Base-by-base conservation (phyloP, 2,797 vertebrate genomes). In the Syndactyla subalaris region DNA sequence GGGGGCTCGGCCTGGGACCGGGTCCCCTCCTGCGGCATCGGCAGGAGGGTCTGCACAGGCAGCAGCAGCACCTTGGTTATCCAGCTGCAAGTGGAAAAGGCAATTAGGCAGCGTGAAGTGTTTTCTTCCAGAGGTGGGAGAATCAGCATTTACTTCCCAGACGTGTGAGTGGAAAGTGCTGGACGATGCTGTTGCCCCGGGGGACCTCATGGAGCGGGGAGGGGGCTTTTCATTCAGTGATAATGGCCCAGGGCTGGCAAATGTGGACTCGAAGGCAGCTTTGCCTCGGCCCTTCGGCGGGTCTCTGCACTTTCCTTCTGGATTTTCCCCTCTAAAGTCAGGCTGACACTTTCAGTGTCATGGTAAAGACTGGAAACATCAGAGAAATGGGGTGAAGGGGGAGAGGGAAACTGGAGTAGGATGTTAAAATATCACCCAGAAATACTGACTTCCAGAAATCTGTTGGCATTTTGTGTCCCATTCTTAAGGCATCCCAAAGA, bases 41-140 rank as follows among this genome's bases (percentile, higher is more conserved):
- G 48, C 45, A 9, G 58, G 36, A 16, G 66, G 22, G 32, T 17
- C 15, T 11, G 85, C 67, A 3, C 9, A 10, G 52, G 74, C 34
- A 19, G 57, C 52, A 17, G 45, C 59, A 18, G 41, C 41, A 27
- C 32, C 62, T 24, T 65, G 41, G 12, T 19, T 10, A 23, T 34
- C 46, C 16, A 2, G 23, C 52, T 38, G 70, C 76, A 11, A 21
- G 30, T 30, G 84, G 65, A 39, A 41, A 58, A 61, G 70, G 36
- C 58, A 63, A 93, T 94, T 85, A 92, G 81, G 77, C 91, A 57
- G 92, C 2, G 91, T 46, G 52, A 96, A 96, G 63, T 59, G 61
- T 23, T 68, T 79, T 72, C 74, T 91, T 92, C 87, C 93, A 93
- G 79, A 65, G 75, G 30, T 29, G 57, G 41, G 38, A 87, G 52